These are phyloP conservation scores for Siniperca knerii DNA, from an alignment of 2,113 vertebrate species.

Conservation along the genomic window DNA sequence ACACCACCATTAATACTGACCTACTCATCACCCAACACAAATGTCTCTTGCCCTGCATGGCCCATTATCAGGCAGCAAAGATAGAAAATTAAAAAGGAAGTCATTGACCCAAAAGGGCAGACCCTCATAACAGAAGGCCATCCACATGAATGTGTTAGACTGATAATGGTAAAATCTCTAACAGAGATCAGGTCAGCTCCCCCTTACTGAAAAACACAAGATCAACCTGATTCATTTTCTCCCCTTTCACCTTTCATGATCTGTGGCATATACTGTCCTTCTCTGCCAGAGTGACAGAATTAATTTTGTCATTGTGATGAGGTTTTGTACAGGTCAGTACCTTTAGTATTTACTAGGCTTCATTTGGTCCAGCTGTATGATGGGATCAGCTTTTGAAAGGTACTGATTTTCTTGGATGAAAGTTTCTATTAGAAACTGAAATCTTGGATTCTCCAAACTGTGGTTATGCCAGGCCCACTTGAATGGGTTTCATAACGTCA, in stretches of 20 bases:
- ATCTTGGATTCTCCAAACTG: not conserved
- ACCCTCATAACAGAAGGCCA: slow-evolving; percentile 55
- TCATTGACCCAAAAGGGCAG: slow-evolving; percentile 49
- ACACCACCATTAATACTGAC: slow-evolving; percentile 37
- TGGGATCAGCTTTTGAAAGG: not conserved
- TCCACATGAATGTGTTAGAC: slow-evolving; percentile 53
- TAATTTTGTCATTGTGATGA: not conserved
- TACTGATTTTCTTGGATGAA: not conserved
- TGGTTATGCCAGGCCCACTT: not conserved
- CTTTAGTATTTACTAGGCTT: not conserved
- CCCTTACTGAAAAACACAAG: slow-evolving; percentile 18
- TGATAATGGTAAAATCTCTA: slow-evolving; percentile 59
- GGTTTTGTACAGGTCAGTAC: not conserved
- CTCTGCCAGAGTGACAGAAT: slow-evolving; percentile 24
- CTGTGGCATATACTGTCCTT: not conserved
- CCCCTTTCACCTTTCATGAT: not conserved
- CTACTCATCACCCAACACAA: slow-evolving; percentile 10
- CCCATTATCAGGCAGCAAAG: slow-evolving; percentile 68
- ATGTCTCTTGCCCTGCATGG: slow-evolving; percentile 28
- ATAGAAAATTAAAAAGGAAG: slow-evolving; percentile 23
- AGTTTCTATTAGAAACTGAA: not conserved
- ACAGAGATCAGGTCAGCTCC: slow-evolving; percentile 5
- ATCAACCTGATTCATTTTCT: slow-evolving; percentile 13
- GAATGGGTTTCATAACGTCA: not conserved
- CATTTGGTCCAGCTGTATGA: slow-evolving; percentile 1